Percentiles rank a stretch among this genome's conserved stretches.
These are phyloP conservation scores for Phyllotreta striolata DNA, from an alignment of 2,888 invertebrate genomes.

Conservation along the genomic window DNA sequence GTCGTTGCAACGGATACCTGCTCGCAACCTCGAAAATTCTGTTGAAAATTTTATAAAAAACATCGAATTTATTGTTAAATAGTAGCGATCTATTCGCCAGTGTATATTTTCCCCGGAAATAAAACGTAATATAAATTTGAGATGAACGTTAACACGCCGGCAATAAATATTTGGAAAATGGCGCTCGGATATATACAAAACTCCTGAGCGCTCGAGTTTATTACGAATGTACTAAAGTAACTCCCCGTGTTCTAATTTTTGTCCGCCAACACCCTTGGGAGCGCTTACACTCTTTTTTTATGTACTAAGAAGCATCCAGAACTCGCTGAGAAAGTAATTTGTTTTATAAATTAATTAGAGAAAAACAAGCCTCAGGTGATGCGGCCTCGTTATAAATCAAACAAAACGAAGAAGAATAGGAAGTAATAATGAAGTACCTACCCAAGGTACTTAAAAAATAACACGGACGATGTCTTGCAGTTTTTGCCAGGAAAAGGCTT, in stretches of 20 bases:
- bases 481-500: no score
- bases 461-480: neutral
- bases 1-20: constrained; percentile 5
- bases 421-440: constrained; percentile 11
- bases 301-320: constrained; percentile 8
- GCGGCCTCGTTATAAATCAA: constrained; percentile 6
- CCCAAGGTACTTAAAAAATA: neutral
- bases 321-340: constrained; percentile 13
- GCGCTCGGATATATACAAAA: neutral
- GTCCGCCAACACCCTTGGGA: constrained; percentile 4
- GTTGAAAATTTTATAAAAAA: neutral
- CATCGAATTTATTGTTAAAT: no score
- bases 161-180: constrained; percentile 13
- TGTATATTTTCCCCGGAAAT: neutral
- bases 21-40: constrained; percentile 22
- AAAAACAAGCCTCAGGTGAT: constrained; percentile 13
- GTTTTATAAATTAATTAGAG: constrained; percentile 14
- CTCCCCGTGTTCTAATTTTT: constrained; percentile 17
- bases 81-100: no score
- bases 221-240: constrained; percentile 14
- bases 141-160: constrained; percentile 8
- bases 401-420: constrained; percentile 7
- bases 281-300: constrained; percentile 12
- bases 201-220: constrained; percentile 7
- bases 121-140: constrained; percentile 6